Percentiles rank a stretch among this genome's conserved stretches.
phyloP scores from a whole-genome alignment of 2,797 vertebrate genomes.

The Tenualosa thibaudeaui region DNA sequence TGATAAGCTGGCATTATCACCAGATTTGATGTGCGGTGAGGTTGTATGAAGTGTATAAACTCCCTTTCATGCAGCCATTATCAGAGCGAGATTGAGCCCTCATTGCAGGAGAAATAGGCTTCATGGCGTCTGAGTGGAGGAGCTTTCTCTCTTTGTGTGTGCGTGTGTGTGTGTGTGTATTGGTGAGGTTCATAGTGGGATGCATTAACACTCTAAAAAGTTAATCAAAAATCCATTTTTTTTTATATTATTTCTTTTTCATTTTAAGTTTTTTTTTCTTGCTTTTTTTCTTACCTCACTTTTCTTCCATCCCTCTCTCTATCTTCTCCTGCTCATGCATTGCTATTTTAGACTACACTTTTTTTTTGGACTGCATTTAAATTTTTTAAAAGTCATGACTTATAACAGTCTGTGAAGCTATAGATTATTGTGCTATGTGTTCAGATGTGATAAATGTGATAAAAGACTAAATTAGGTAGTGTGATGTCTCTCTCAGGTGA shows the following conservation, averaged over 20 bases:
- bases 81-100: slow-evolving; percentile 66
- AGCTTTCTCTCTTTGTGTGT: background rate
- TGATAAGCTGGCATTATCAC: slow-evolving; percentile 78
- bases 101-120: slow-evolving; percentile 45
- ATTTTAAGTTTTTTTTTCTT: background rate
- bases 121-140: background rate
- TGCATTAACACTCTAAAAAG: background rate
- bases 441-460: background rate
- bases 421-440: background rate
- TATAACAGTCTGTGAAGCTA: background rate
- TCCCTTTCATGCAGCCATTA: slow-evolving; percentile 75
- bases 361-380: background rate
- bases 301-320: background rate
- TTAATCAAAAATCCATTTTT: background rate
- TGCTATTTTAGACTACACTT: background rate
- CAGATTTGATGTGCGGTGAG: slow-evolving; percentile 74
- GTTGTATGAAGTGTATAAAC: slow-evolving; percentile 77
- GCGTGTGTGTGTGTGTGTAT: slow-evolving; percentile 3
- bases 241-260: background rate
- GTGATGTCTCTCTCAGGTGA: background rate
- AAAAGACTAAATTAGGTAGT: background rate
- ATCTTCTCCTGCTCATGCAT: background rate
- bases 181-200: background rate
- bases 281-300: slow-evolving; percentile 51
- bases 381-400: background rate